Conservation (phyloP, 2,888 invertebrate species). For the Smittia aterrima region DNA sequence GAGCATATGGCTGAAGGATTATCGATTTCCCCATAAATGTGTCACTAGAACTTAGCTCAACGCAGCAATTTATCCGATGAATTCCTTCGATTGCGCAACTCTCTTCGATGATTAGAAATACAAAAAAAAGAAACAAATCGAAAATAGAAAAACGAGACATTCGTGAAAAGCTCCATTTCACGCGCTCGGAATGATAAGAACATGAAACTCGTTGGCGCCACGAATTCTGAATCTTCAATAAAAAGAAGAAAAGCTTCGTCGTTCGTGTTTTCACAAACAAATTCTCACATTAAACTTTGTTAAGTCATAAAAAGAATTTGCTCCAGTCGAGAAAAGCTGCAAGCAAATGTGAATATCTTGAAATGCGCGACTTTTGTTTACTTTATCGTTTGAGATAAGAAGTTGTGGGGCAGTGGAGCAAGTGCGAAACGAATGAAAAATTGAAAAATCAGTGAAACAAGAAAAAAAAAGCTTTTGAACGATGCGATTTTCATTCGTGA, state of each 20-base stretch:
- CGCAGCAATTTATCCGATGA: background rate
- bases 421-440: no score
- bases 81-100: slow-evolving; percentile 1
- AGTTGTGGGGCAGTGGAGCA: no score
- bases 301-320: background rate
- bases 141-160: background rate
- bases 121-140: background rate
- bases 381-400: background rate
- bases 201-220: background rate
- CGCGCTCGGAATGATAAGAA: slow-evolving; percentile 5
- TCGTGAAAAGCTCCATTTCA: background rate
- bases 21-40: slow-evolving; percentile 11
- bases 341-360: no score
- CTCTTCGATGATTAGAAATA: background rate
- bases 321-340: background rate
- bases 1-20: background rate
- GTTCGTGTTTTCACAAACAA: background rate
- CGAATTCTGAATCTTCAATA: background rate
- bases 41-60: slow-evolving; percentile 7
- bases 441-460: no score
- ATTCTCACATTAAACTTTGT: background rate
- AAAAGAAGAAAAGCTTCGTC: slow-evolving; percentile 11
- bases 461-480: no score
- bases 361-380: background rate
- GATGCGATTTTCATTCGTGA: no score